Base-by-base conservation (phyloP, 2,888 invertebrate species). In the Bruchidius siliquastri region DNA sequence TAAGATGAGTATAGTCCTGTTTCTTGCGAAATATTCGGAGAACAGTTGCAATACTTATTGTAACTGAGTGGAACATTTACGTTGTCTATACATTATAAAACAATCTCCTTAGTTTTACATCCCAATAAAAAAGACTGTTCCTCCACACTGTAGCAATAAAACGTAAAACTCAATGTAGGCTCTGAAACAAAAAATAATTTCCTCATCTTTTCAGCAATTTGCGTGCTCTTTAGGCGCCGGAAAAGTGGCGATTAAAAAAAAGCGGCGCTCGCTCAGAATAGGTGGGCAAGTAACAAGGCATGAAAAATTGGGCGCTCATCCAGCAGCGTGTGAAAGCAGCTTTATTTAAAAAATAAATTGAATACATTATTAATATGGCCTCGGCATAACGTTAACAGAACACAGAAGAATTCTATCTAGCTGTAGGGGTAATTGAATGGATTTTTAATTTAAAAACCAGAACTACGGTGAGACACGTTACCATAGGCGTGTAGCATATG, bases 341-440 rank as follows among this genome's bases (percentile, higher is more conserved):
- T 69, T 69, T 26, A 69, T 69, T 69, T 69, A 26, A 69, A 26
- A 69, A 69, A 69, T 69, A 69, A 69, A 69, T 69, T 69, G 69
- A 69, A 69, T 69, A 69, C 69, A 69, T 69, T 69, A 69, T 69
- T 69, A 69, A 69, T 69, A 69, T 21, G 13, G 49, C 49, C 10
- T 49, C 49, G 18, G 49, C 49, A 13, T 13, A 18, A 49, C 49
- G 49, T 13, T 13, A 49, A 49, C 49, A 49, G 49, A 49, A 49
- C 49, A 49, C 49, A 18, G 49, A 49, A 49, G 49, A 49, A 49
- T 49, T 49, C 8, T 49, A 13, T 49, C 49, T 49, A 49, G 49
- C 6, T 49, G 49, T 13, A 1, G 13, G 49, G 13, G 49, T 49
- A 49, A 49, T 49, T 49, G 49, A 49, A 49, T 49, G 49, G 49